phyloP scores from a whole-genome alignment of 2,113 vertebrate genomes.

The Toxostoma redivivum region DNA sequence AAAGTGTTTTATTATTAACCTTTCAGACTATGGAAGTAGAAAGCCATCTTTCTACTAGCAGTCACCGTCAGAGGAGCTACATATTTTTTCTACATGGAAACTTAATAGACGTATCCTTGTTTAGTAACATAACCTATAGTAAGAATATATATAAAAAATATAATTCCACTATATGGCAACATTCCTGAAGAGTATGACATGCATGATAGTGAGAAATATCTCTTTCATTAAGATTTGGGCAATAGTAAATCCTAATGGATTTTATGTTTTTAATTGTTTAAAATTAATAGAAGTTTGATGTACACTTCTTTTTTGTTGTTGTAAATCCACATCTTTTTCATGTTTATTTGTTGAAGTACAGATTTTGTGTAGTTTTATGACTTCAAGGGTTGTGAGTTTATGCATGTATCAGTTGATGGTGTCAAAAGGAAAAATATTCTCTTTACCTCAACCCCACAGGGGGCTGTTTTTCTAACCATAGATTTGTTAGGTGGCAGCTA shows the following conservation, averaged over 20 bases:
- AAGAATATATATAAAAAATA: not conserved
- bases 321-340: not conserved
- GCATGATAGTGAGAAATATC: not conserved
- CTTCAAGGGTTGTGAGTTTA: not conserved
- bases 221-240: not conserved
- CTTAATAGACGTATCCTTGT: not conserved
- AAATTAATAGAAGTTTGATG: not conserved
- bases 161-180: not conserved
- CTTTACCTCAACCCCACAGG: not conserved
- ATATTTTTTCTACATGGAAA: not conserved
- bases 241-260: not conserved
- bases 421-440: not conserved
- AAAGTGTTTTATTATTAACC: not conserved
- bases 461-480: not conserved
- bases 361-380: not conserved
- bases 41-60: not conserved
- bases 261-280: not conserved
- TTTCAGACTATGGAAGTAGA: not conserved
- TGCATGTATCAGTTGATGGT: not conserved
- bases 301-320: not conserved
- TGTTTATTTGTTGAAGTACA: not conserved
- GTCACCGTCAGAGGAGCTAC: not conserved
- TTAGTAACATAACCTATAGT: not conserved
- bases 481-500: not conserved
- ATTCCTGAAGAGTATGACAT: not conserved